Evolutionary conservation across 2,113 vertebrate species (phyloP), one percentile per base, ranked within the genome.

Genomic region (Enhydra lutris): DNA sequence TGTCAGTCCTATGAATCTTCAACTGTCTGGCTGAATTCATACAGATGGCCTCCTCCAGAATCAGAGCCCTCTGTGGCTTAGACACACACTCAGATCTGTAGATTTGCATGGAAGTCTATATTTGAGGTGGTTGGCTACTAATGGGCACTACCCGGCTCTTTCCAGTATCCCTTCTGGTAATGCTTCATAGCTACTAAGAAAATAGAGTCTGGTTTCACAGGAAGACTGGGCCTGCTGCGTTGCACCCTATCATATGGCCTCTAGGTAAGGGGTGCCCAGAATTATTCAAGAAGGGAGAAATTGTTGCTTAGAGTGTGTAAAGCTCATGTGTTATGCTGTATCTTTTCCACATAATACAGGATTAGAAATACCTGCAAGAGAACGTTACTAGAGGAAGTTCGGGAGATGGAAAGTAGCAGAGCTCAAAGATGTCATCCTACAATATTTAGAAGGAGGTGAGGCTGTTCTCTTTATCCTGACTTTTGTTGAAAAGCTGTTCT

Each of bases 351-450:
- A 2, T 73, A 24, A 1, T 36, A 63, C 80, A 96, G 95, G 85
- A 17, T 91, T 52, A 78, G 2, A 87, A 96, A 97, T 45, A 94
- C 91, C 82, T 39, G 13, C 52, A 76, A 42, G 1, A 71, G 6
- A 79, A 34, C 67, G 39, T 52, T 83, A 8, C 69, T 95, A 29
- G 74, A 93, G 13, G 69, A 95, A 5, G 20, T 95, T 73, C 86
- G 31, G 20, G 59, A 91, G 52, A 85, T 79, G 87, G 95, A 95
- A 93, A 87, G 50, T 4, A 34, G 24, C 2, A n/a, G 74, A 79
- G 14, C 55, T 39, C 29, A 34, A 50, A n/a, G 3, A 57, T 5
- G 39, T 45, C 29, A 92, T 36, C 4, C n/a, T 47, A 4, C 2
- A 8, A 3, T n/a, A 7, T 29, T 47, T 47, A 36, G 52, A n/a